Percentiles rank a stretch among this genome's conserved stretches.
phyloP scores from a whole-genome alignment of 1,140 invertebrate species.

The Scaptomyza montana region DNA sequence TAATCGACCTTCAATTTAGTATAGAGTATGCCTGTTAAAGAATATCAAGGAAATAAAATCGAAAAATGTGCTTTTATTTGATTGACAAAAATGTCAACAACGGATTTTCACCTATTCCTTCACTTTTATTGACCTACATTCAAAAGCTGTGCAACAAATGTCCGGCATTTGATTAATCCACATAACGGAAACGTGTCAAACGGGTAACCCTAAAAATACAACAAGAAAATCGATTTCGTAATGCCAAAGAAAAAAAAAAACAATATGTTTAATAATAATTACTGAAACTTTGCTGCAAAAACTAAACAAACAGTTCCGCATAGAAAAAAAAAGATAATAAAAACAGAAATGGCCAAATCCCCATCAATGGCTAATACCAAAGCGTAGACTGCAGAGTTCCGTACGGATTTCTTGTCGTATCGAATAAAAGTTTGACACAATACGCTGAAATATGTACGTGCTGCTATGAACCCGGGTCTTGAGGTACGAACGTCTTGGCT shows the following conservation, averaged over 20 bases:
- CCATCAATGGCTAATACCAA: slow-evolving; percentile 56
- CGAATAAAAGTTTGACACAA: slow-evolving; percentile 74
- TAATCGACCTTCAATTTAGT: no score
- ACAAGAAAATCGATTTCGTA: slow-evolving; percentile 64
- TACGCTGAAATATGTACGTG: slow-evolving; percentile 77
- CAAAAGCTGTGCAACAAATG: not conserved
- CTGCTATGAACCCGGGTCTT: slow-evolving; percentile 38
- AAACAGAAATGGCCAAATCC: slow-evolving; percentile 44
- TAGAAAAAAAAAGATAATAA: slow-evolving; percentile 5
- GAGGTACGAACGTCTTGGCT: slow-evolving; percentile 52
- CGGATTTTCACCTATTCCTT: not conserved
- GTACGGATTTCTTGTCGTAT: slow-evolving; percentile 81
- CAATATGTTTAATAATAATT: slow-evolving; percentile 37
- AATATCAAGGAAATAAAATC: not conserved
- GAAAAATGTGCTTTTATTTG: not conserved
- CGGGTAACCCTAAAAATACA: not conserved
- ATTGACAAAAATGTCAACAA: not conserved
- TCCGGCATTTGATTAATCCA: slow-evolving; percentile 2
- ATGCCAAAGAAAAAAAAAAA: slow-evolving; percentile 43
- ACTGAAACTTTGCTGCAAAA: slow-evolving; percentile 39
- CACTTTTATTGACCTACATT: slow-evolving; percentile 25
- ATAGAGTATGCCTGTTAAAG: no score
- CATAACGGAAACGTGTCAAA: slow-evolving; percentile 36
- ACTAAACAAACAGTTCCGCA: slow-evolving; percentile 55
- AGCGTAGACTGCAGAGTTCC: slow-evolving; percentile 67